These are phyloP conservation scores for Altica lythri DNA, from an alignment of 2,888 invertebrate genomes.

Conservation along the genomic window DNA sequence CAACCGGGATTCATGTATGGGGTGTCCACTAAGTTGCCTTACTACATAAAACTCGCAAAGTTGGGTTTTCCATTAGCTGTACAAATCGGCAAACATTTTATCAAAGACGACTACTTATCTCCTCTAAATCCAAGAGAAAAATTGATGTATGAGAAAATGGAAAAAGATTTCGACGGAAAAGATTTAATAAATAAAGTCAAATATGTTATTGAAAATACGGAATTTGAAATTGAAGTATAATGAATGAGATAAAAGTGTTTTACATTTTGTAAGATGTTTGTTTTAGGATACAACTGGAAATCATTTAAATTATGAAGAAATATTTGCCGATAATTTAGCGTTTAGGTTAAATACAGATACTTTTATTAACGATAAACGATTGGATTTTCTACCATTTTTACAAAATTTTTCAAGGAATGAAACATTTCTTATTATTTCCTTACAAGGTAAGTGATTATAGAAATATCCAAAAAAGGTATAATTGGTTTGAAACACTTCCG, in stretches of 20 bases:
- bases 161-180: slow-evolving; percentile 10
- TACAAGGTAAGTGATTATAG: slow-evolving; percentile 22
- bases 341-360: slow-evolving; percentile 19
- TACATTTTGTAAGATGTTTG: background rate
- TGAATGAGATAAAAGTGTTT: background rate
- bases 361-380: background rate
- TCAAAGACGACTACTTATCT: slow-evolving; percentile 4
- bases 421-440: slow-evolving; percentile 11
- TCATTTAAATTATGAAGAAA: slow-evolving; percentile 8
- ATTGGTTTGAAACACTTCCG: too few species aligned
- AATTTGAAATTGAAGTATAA: slow-evolving; percentile 10
- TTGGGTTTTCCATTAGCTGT: slow-evolving; percentile 13
- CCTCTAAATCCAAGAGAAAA: background rate
- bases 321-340: slow-evolving; percentile 21
- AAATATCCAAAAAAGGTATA: too few species aligned
- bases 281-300: slow-evolving; percentile 11
- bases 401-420: slow-evolving; percentile 6
- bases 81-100: slow-evolving; percentile 17
- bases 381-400: slow-evolving; percentile 10
- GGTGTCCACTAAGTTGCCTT: slow-evolving; percentile 11
- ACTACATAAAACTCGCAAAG: slow-evolving; percentile 15
- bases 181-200: slow-evolving; percentile 3
- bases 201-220: slow-evolving; percentile 4
- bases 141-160: slow-evolving; percentile 7
- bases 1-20: slow-evolving; percentile 24